These are phyloP conservation scores for Notamacropus eugenii DNA, from an alignment of 2,797 vertebrate species.

Conservation along the genomic window DNA sequence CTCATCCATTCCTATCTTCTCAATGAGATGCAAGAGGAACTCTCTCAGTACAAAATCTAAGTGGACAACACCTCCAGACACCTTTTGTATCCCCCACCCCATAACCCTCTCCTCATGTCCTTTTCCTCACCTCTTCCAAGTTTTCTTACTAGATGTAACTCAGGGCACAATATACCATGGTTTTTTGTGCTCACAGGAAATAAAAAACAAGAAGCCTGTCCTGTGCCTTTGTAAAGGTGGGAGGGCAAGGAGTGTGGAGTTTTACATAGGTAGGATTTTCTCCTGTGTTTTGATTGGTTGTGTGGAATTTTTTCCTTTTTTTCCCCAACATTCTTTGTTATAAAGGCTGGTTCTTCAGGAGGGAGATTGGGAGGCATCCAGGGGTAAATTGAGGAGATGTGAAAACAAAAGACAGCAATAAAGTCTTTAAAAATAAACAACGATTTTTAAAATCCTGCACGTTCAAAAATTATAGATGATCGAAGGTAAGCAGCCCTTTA, in stretches of 20 bases:
- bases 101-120: background rate
- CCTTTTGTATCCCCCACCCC: slow-evolving; percentile 46
- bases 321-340: background rate
- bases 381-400: background rate
- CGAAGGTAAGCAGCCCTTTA: background rate
- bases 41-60: slow-evolving; percentile 90
- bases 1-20: slow-evolving; percentile 94
- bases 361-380: background rate
- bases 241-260: background rate
- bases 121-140: slow-evolving; percentile 56
- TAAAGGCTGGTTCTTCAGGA: background rate
- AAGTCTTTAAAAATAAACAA: background rate
- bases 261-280: background rate
- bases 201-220: background rate
- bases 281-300: background rate
- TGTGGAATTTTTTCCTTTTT: background rate
- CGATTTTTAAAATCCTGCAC: background rate
- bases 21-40: slow-evolving; percentile 90
- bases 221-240: background rate
- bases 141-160: slow-evolving; percentile 80
- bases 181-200: background rate
- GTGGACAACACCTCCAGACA: slow-evolving; percentile 74
- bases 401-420: background rate
- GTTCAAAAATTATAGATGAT: background rate
- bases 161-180: slow-evolving; percentile 77